Evolutionary conservation across 35 echinoderm and acorn worm genomes (phyloP).

Genomic region (Strongylocentrotus purpuratus): DNA sequence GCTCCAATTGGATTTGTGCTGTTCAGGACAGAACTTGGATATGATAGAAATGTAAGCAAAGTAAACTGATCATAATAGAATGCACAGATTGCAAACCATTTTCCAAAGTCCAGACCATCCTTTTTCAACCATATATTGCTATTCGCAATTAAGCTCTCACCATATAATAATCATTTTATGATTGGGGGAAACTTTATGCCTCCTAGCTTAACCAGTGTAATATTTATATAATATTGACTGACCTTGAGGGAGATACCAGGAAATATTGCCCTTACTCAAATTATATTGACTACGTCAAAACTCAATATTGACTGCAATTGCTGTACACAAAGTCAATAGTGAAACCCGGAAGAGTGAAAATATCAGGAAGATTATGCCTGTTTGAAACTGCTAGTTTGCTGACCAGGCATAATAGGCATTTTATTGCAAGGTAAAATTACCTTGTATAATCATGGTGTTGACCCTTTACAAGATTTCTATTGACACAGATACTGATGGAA

Average conservation of each 20-base stretch:
- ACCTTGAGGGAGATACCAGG: too few relatives aligned
- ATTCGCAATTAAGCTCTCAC: background rate
- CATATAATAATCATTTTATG: background rate
- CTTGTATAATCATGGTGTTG: too few relatives aligned
- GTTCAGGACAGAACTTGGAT: background rate
- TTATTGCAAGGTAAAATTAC: too few relatives aligned
- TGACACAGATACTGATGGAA: background rate
- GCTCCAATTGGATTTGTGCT: background rate
- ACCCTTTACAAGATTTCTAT: background rate
- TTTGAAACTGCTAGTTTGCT: too few relatives aligned
- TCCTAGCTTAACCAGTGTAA: background rate
- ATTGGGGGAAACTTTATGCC: background rate
- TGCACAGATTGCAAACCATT: background rate
- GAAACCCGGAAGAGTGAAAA: too few relatives aligned
- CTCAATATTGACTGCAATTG: too few relatives aligned
- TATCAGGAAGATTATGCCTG: too few relatives aligned
- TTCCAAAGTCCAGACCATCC: background rate
- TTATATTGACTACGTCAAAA: too few relatives aligned
- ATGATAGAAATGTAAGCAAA: background rate
- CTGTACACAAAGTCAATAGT: too few relatives aligned
- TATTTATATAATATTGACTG: too few relatives aligned
- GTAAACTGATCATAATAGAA: background rate
- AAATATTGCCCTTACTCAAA: too few relatives aligned
- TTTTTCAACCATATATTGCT: background rate
- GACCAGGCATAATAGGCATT: too few relatives aligned